Percentiles rank a stretch among this genome's conserved stretches.
Conservation (phyloP, 1,140 invertebrate species). For the Euura saliciscinereae region DNA sequence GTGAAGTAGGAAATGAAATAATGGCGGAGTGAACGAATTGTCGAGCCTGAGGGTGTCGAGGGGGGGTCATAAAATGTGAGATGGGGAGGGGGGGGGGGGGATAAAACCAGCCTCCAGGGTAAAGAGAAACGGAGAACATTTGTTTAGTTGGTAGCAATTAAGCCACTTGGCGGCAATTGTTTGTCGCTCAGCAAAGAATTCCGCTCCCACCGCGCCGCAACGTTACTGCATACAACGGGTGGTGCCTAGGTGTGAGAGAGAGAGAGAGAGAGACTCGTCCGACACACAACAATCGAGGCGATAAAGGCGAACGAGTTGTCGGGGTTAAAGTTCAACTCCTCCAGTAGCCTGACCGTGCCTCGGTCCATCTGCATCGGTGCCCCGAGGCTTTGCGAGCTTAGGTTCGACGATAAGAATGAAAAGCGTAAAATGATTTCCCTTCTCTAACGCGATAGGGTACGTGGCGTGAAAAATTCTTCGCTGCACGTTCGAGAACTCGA, state of each 20-base stretch:
- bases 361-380: conserved; percentile 7
- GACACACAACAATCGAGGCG: conserved; percentile 42
- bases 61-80: conserved; percentile 2
- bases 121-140: conserved; percentile 39
- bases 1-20: too few relatives aligned
- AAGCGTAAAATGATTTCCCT: too few relatives aligned
- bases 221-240: neutral
- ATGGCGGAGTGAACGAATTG: too few relatives aligned
- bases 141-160: conserved; percentile 63
- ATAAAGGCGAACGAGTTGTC: conserved; percentile 45
- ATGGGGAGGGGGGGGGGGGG: conserved; percentile 9
- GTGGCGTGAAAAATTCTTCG: too few relatives aligned
- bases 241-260: neutral
- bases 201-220: conserved; percentile 48
- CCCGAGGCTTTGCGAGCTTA: neutral
- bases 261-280: conserved; percentile 28
- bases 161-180: conserved; percentile 63
- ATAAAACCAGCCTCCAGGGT: neutral
- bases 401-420: too few relatives aligned
- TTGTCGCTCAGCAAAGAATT: conserved; percentile 62
- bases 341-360: conserved; percentile 36
- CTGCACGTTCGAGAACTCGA: too few relatives aligned
- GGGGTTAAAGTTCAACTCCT: conserved; percentile 47
- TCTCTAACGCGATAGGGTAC: too few relatives aligned
- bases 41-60: too few relatives aligned